Evolutionary conservation across 2,888 invertebrate species (phyloP).

Genomic region (Spodoptera littoralis): DNA sequence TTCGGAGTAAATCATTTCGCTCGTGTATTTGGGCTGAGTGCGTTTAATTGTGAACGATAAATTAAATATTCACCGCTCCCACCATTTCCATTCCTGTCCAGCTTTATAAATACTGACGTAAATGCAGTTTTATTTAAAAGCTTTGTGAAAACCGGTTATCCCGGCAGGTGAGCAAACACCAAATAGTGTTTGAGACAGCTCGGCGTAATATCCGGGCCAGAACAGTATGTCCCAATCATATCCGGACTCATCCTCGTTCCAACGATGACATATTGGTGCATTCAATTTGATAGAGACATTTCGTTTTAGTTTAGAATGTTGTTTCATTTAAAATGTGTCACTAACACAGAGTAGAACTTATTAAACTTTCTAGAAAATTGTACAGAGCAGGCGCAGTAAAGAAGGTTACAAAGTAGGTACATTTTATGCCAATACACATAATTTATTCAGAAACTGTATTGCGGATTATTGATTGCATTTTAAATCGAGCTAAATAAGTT

Average conservation of each 20-base stretch:
- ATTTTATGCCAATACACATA: constrained; percentile 14
- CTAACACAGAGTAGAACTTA: background rate
- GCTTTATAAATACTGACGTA: constrained; percentile 31
- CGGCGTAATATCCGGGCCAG: constrained; percentile 71
- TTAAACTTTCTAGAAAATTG: background rate
- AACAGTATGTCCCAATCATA: constrained; percentile 64
- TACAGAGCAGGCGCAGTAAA: background rate
- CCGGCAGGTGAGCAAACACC: constrained; percentile 58
- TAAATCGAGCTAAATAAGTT: constrained; percentile 18
- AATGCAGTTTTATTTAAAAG: constrained; percentile 43
- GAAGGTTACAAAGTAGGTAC: background rate
- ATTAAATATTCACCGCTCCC: constrained; percentile 8
- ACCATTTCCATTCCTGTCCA: background rate
- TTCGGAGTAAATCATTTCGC: background rate
- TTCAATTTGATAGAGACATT: constrained; percentile 35
- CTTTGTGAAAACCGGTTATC: constrained; percentile 32
- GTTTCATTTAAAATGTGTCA: background rate
- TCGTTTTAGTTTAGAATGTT: constrained; percentile 9
- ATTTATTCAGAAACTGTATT: constrained; percentile 21
- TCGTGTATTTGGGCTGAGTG: background rate
- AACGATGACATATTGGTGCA: constrained; percentile 36
- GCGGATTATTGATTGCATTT: constrained; percentile 40
- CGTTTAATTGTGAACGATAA: constrained; percentile 14
- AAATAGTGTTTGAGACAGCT: constrained; percentile 57
- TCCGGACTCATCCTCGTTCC: constrained; percentile 56